A percentile compares a stretch with the other conserved stretches of the same genome.
Evolutionary conservation across 2,797 vertebrate genomes (phyloP).

Genomic region (Salmo trutta): DNA sequence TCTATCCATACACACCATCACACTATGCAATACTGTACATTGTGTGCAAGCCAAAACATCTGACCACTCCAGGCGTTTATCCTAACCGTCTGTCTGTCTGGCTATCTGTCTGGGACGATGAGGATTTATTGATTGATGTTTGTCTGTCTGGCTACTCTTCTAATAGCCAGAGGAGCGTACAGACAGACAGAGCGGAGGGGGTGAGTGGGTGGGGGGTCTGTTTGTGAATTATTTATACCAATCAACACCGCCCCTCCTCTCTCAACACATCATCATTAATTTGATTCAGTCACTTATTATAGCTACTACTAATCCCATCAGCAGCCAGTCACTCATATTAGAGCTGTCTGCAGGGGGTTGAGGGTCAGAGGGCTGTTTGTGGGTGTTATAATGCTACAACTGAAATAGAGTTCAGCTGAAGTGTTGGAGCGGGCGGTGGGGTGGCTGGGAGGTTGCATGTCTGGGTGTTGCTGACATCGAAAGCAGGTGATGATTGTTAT

Average conservation of each 20-base stretch:
- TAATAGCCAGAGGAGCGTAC: slow-evolving; percentile 51
- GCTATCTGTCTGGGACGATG: slow-evolving; percentile 26
- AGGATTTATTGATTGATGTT: slow-evolving; percentile 57
- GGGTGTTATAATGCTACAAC: slow-evolving; percentile 23
- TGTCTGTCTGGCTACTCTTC: slow-evolving; percentile 53
- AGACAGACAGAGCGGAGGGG: slow-evolving; percentile 37
- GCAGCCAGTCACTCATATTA: slow-evolving; percentile 67
- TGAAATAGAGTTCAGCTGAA: slow-evolving; percentile 55
- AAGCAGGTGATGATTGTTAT: slow-evolving; percentile 66
- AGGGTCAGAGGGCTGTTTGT: slow-evolving; percentile 60
- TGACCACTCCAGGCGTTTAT: slow-evolving; percentile 19
- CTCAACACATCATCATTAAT: slow-evolving; percentile 59
- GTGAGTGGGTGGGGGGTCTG: slow-evolving; percentile 25
- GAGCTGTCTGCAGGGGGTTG: slow-evolving; percentile 63
- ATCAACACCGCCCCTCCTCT: slow-evolving; percentile 60
- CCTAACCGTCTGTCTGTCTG: slow-evolving; percentile 34
- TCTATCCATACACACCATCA: neutral
- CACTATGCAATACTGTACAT: slow-evolving; percentile 18
- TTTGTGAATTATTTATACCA: slow-evolving; percentile 53
- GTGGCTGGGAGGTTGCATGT: slow-evolving; percentile 33
- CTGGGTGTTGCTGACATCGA: slow-evolving; percentile 46
- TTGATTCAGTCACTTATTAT: slow-evolving; percentile 59
- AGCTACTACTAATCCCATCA: slow-evolving; percentile 71
- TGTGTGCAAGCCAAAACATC: slow-evolving; percentile 6
- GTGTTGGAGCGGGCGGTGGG: slow-evolving; percentile 19